These are phyloP conservation scores for Cyanocitta stelleri DNA, from an alignment of 2,113 vertebrate species.

Conservation along the genomic window DNA sequence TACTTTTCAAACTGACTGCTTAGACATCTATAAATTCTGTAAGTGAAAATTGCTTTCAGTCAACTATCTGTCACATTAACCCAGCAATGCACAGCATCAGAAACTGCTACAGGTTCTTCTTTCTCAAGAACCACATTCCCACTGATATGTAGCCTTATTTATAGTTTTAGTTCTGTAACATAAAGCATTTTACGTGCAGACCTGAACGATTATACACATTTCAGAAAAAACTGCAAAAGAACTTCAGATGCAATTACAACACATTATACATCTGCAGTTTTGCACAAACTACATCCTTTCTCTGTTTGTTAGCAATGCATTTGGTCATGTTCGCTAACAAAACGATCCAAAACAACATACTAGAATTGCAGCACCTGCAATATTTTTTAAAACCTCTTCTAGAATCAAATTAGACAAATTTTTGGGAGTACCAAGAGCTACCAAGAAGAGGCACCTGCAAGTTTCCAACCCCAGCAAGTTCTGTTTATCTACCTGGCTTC, in stretches of 20 bases:
- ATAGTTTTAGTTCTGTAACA: not conserved
- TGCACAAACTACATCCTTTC: not conserved
- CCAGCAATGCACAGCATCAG: not conserved
- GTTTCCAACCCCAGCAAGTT: not conserved
- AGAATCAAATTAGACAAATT: not conserved
- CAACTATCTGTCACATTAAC: not conserved
- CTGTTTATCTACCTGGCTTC: not conserved
- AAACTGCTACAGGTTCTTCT: not conserved
- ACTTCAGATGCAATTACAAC: not conserved
- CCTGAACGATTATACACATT: not conserved
- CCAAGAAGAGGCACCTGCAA: not conserved
- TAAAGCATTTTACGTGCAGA: not conserved
- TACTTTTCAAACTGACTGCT: not conserved
- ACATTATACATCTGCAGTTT: not conserved
- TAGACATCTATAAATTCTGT: not conserved
- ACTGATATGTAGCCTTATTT: too few relatives aligned
- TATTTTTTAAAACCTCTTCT: not conserved
- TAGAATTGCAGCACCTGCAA: not conserved
- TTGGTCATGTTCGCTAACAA: not conserved
- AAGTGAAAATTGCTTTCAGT: not conserved
- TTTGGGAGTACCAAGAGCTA: not conserved
- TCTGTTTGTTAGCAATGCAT: not conserved
- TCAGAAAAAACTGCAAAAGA: not conserved
- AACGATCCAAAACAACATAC: not conserved
- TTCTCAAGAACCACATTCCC: not conserved